These are phyloP conservation scores for Cephus cinctus DNA, from an alignment of 1,140 invertebrate species.

Conservation along the genomic window DNA sequence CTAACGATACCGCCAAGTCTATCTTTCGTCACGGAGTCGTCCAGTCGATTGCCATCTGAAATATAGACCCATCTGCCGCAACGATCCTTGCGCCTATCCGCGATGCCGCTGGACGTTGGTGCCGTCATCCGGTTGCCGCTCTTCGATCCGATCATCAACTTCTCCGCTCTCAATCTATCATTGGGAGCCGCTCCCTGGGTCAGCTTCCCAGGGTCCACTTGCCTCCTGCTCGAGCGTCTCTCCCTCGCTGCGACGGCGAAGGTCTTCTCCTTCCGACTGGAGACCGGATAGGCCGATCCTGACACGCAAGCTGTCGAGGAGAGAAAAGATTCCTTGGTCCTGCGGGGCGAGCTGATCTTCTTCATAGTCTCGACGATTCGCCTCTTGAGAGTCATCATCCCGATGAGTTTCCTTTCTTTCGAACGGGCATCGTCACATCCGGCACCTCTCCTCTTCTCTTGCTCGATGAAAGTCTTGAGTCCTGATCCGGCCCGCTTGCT, in stretches of 20 bases:
- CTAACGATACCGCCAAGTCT: slow-evolving; percentile 5
- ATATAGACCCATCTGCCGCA: too few relatives aligned
- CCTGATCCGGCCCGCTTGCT: slow-evolving; percentile 10
- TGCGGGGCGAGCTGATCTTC: slow-evolving; percentile 18
- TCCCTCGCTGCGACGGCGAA: not conserved
- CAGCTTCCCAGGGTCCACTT: not conserved
- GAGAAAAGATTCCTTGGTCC: slow-evolving; percentile 12
- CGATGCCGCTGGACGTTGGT: not conserved
- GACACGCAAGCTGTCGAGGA: not conserved
- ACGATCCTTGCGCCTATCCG: too few relatives aligned
- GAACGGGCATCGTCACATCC: too few relatives aligned
- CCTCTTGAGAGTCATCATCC: slow-evolving; percentile 17
- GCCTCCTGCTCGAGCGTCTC: not conserved
- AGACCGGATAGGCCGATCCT: not conserved
- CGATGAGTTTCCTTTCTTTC: slow-evolving; percentile 2
- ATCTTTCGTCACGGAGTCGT: not conserved
- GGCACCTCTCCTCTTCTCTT: too few relatives aligned
- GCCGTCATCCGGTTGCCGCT: not conserved
- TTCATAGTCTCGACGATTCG: slow-evolving; percentile 22
- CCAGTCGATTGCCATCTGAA: not conserved
- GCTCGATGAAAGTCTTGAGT: slow-evolving; percentile 3
- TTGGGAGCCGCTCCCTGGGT: not conserved
- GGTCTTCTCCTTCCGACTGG: not conserved
- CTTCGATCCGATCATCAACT: not conserved
- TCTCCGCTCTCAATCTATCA: slow-evolving; percentile 1